Evolutionary conservation across 1,140 invertebrate genomes (phyloP).

Genomic region (Drosophila prosaltans): DNA sequence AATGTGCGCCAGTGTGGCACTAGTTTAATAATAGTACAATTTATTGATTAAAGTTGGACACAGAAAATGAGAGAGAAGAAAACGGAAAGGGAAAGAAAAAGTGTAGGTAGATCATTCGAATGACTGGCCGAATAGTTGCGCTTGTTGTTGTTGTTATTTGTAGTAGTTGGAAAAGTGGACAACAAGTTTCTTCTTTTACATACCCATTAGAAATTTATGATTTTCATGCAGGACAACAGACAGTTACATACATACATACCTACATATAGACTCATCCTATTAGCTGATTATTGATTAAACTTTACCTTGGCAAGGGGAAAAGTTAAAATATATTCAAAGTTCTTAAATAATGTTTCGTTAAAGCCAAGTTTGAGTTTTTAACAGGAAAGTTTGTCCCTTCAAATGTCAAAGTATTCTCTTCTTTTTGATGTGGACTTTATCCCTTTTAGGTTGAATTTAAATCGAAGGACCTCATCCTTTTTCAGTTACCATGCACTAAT

Average conservation of each 20-base stretch:
- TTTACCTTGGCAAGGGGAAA: neutral
- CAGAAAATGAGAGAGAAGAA: no score
- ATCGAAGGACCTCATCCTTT: no score
- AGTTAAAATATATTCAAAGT: neutral
- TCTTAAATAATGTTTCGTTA: neutral
- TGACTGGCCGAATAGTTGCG: slow-evolving; percentile 29
- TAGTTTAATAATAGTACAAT: slow-evolving; percentile 69
- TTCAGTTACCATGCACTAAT: no score
- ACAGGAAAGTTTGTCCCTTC: no score
- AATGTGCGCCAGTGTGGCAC: neutral
- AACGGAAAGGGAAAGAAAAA: neutral
- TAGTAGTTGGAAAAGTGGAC: slow-evolving; percentile 38
- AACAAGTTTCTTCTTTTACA: slow-evolving; percentile 35
- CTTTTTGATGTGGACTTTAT: neutral
- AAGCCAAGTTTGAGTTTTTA: no score
- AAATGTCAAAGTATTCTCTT: no score
- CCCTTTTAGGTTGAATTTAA: no score
- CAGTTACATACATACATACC: neutral
- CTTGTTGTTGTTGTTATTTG: slow-evolving; percentile 16
- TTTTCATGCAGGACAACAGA: no score
- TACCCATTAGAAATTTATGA: slow-evolving; percentile 1
- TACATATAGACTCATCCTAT: neutral
- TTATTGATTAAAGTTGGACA: slow-evolving; percentile 68
- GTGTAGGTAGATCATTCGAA: neutral
- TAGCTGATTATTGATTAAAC: slow-evolving; percentile 10